Evolutionary conservation across 2,797 vertebrate genomes (phyloP), one percentile per base, ranked within the genome.

Genomic region (Enteromius thamalakanensis): DNA sequence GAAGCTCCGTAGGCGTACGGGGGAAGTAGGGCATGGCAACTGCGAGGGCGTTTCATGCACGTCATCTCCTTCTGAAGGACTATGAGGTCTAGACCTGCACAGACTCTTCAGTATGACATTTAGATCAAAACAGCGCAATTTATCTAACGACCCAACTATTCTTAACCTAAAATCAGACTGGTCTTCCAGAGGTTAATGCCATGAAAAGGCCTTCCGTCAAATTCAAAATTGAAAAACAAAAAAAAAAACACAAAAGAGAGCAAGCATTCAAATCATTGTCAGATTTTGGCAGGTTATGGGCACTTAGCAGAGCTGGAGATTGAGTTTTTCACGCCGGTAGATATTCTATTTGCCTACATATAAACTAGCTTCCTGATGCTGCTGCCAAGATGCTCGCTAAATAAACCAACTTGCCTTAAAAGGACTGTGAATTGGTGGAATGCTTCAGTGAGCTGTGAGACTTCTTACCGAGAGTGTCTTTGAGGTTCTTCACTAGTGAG

Each of bases 401-500:
- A 58, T 45, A 29, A 60, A 32, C 12, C 12, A 8, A 60, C 55
- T 70, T 29, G 37, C 51, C 21, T 9, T 34, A 23, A 64, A 49
- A 42, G 26, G 34, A 51, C 58, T 62, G 29, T 40, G 6, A 67
- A 67, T 29, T 53, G 80, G 34, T 69, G 23, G 42, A 69, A 45
- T 21, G 23, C 37, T 32, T 58, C 26, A 60, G 34, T 71, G 37
- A 68, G 70, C 51, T 60, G 29, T 67, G 34, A 65, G 71, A 42
- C 94, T 10, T 92, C 96, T 96, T 95, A 98, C 98, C 97, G 21
- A 99, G 92, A 0, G 97, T 98, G 93, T 99, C 98, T 93, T 98
- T 99, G 47, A 99, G 95, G 92, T 99, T 99, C 94, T 96, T 98
- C 90, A 99, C 98, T 90, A 99, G 93, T 45, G 97, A 99, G 94